Conservation (phyloP, 2,113 vertebrate species). For the Lathamus discolor region DNA sequence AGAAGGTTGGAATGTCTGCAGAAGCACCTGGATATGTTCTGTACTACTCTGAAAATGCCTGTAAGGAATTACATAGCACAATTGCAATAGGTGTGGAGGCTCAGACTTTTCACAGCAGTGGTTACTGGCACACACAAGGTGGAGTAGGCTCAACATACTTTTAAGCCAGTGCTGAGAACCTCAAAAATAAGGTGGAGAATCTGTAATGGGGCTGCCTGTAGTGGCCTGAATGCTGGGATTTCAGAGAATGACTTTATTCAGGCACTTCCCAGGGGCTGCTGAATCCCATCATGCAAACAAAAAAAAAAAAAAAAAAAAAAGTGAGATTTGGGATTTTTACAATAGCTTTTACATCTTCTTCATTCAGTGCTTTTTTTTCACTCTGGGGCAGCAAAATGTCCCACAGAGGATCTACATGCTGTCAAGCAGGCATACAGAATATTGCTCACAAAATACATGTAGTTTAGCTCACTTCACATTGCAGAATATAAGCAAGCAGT, state of each 20-base stretch:
- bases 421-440: background rate
- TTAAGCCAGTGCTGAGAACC: background rate
- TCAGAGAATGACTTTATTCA: background rate
- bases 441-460: background rate
- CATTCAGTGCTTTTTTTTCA: background rate
- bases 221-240: background rate
- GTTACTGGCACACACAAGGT: background rate
- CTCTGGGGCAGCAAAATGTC: background rate
- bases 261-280: background rate
- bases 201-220: background rate
- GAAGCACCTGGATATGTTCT: background rate
- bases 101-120: background rate
- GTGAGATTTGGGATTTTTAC: background rate
- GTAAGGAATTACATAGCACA: background rate
- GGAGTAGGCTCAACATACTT: background rate
- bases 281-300: background rate
- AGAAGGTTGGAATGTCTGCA: background rate
- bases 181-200: background rate
- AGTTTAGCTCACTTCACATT: background rate
- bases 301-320: background rate
- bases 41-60: background rate
- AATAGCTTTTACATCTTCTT: background rate
- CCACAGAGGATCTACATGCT: background rate
- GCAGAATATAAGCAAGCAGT: background rate
- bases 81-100: too few relatives aligned